phyloP scores from a whole-genome alignment of 1,140 invertebrate species.

The Thaumetopoea pityocampa region DNA sequence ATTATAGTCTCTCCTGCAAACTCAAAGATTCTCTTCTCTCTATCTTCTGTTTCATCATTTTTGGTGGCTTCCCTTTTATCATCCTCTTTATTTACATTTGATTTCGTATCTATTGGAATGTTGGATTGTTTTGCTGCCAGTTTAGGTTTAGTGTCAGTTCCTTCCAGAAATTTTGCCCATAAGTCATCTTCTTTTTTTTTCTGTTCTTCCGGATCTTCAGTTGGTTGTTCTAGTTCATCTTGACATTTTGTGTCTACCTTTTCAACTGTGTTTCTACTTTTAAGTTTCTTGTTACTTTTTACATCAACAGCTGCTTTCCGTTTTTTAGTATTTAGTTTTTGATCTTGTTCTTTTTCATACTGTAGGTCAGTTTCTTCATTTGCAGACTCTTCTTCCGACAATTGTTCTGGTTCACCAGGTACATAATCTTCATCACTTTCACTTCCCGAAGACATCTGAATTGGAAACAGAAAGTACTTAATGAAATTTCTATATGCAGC shows the following conservation, averaged over 20 bases:
- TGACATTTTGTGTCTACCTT: constrained; percentile 25
- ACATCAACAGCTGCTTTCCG: constrained; percentile 36
- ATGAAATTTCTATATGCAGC: too few relatives aligned
- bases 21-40: constrained; percentile 61
- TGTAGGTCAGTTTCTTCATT: constrained; percentile 66
- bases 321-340: constrained; percentile 56
- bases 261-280: constrained; percentile 46
- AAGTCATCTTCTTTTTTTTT: constrained; percentile 83
- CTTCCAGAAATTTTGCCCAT: constrained; percentile 86
- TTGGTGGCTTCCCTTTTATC: constrained; percentile 19
- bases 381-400: constrained; percentile 68
- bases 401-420: constrained; percentile 56
- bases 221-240: constrained; percentile 35
- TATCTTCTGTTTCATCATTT: constrained; percentile 38
- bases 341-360: constrained; percentile 53
- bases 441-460: constrained; percentile 71
- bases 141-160: constrained; percentile 78
- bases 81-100: constrained; percentile 17
- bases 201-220: constrained; percentile 75
- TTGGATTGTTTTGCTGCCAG: constrained; percentile 32
- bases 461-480: constrained; percentile 11
- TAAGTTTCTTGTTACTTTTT: constrained; percentile 50
- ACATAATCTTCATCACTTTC: constrained; percentile 74
- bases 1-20: constrained; percentile 72
- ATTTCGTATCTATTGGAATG: constrained; percentile 2